Evolutionary conservation across 2,113 vertebrate genomes (phyloP).

Genomic region (Gasterosteus aculeatus): DNA sequence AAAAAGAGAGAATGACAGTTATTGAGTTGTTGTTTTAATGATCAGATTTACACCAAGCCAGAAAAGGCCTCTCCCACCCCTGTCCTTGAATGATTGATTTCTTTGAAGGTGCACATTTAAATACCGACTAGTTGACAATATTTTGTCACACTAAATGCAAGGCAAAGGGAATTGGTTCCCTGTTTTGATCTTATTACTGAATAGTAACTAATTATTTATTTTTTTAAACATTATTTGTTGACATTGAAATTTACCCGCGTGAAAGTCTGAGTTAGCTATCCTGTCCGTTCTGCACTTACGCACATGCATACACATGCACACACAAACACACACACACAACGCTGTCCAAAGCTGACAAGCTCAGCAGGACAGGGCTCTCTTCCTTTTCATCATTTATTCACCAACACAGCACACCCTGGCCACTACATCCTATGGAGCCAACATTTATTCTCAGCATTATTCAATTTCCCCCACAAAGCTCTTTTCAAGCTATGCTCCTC

Average conservation of each 20-base stretch:
- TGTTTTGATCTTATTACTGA: slow-evolving; percentile 16
- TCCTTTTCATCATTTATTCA: slow-evolving; percentile 84
- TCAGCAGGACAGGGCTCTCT: slow-evolving; percentile 76
- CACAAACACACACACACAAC: slow-evolving; percentile 48
- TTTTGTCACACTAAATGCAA: slow-evolving; percentile 15
- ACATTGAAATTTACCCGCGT: slow-evolving; percentile 42
- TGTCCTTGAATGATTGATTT: slow-evolving; percentile 35
- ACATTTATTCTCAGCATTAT: slow-evolving; percentile 80
- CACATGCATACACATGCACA: slow-evolving; percentile 30
- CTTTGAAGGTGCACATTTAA: slow-evolving; percentile 33
- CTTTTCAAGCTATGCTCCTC: slow-evolving; percentile 62
- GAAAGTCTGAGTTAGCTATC: slow-evolving; percentile 45
- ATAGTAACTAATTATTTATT: background rate
- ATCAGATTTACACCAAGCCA: slow-evolving; percentile 36
- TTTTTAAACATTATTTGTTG: slow-evolving; percentile 17
- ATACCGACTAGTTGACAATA: slow-evolving; percentile 20
- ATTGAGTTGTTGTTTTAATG: slow-evolving; percentile 38
- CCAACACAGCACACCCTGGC: slow-evolving; percentile 74
- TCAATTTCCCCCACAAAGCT: slow-evolving; percentile 77
- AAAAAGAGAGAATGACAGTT: slow-evolving; percentile 44
- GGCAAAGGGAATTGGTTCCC: background rate
- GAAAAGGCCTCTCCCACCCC: slow-evolving; percentile 3
- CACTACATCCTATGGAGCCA: slow-evolving; percentile 71
- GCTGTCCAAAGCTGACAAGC: slow-evolving; percentile 71
- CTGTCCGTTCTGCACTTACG: slow-evolving; percentile 46